Conservation (phyloP, 2,888 invertebrate species). For the Rhagophthalmus giganteus region DNA sequence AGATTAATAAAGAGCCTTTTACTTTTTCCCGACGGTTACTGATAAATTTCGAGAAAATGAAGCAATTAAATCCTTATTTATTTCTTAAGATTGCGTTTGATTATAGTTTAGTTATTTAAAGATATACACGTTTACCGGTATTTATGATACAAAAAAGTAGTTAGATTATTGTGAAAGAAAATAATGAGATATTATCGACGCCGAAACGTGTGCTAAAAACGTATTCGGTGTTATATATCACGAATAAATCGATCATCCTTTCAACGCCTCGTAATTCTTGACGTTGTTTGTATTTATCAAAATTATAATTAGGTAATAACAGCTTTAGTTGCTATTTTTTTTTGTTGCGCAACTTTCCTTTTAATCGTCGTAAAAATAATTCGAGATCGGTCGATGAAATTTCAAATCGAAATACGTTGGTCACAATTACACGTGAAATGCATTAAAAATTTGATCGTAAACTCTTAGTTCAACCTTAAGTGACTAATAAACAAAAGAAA, state of each 20-base stretch:
- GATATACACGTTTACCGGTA: background rate
- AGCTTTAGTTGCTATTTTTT: background rate
- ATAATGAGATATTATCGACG: slow-evolving; percentile 12
- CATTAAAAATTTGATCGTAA: background rate
- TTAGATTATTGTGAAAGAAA: slow-evolving; percentile 7
- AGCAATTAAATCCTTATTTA: no score
- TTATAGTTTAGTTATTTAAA: slow-evolving; percentile 12
- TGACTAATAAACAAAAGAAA: background rate
- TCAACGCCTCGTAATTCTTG: slow-evolving; percentile 20
- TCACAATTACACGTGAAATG: background rate
- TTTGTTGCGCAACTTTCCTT: background rate
- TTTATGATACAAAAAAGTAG: slow-evolving; percentile 2
- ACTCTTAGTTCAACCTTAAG: background rate
- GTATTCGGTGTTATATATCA: slow-evolving; percentile 14
- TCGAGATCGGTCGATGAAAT: no score
- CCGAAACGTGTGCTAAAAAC: slow-evolving; percentile 13
- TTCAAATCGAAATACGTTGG: no score
- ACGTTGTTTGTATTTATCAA: slow-evolving; percentile 18
- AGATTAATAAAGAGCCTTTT: slow-evolving; percentile 2
- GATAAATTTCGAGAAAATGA: background rate
- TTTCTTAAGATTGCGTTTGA: slow-evolving; percentile 17
- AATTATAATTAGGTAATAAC: slow-evolving; percentile 14
- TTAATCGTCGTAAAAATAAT: no score
- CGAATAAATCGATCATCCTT: slow-evolving; percentile 14
- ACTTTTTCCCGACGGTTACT: slow-evolving; percentile 6